phyloP scores from a whole-genome alignment of 2,797 vertebrate genomes.

The Anguilla megastoma region DNA sequence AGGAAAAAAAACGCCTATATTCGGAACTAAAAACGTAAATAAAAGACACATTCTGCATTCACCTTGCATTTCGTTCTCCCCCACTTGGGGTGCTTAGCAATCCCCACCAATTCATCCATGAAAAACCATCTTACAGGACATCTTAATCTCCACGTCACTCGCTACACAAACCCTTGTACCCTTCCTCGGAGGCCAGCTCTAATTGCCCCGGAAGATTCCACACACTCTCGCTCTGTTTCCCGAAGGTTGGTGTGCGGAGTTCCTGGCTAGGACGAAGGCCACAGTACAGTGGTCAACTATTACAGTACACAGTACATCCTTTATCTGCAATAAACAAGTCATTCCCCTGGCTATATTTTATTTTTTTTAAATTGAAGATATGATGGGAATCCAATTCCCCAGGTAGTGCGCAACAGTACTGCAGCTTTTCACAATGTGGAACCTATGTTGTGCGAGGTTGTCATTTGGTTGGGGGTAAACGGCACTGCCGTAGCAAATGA shows the following conservation, averaged over 20 bases:
- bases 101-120: neutral
- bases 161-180: neutral
- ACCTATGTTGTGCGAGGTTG: neutral
- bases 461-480: neutral
- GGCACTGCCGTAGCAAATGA: neutral
- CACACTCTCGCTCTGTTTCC: neutral
- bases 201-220: neutral
- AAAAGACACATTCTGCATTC: neutral
- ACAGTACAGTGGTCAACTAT: neutral
- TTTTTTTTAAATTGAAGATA: neutral
- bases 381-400: neutral
- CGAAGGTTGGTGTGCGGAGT: neutral
- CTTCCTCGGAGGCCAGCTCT: neutral
- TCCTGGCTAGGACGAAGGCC: neutral
- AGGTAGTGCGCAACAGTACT: neutral
- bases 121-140: neutral
- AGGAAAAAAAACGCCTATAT: neutral
- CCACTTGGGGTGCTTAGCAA: neutral
- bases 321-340: neutral
- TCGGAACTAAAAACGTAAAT: neutral
- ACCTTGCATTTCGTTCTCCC: neutral
- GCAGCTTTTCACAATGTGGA: neutral
- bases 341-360: neutral
- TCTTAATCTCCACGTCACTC: neutral
- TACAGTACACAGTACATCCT: neutral